Percentiles rank a stretch among this genome's conserved stretches.
Evolutionary conservation across 2,113 vertebrate species (phyloP).

Genomic region (Rhynchomys soricoides): DNA sequence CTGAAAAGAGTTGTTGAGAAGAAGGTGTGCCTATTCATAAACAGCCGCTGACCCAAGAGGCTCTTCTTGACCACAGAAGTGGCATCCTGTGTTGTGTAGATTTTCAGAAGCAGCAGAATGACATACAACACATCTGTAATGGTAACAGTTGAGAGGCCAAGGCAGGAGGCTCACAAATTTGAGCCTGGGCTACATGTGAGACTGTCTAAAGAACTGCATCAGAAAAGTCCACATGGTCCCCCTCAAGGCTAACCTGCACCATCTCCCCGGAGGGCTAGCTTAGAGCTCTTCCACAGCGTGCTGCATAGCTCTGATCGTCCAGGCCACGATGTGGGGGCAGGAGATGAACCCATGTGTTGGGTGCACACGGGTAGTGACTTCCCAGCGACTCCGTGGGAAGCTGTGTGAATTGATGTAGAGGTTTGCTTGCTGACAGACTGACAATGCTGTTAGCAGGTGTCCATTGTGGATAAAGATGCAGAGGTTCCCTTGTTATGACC

Average conservation of each 20-base stretch:
- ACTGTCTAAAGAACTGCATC: neutral
- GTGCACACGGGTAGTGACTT: neutral
- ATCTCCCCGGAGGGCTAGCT: neutral
- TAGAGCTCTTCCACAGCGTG: accelerated
- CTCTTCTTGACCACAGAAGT: too few species aligned
- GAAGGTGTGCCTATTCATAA: neutral
- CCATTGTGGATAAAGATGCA: neutral
- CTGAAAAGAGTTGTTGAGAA: neutral
- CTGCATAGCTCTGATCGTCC: neutral
- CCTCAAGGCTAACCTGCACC: neutral
- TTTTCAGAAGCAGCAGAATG: neutral
- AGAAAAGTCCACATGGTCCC: neutral
- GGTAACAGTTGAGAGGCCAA: neutral
- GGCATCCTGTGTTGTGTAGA: neutral
- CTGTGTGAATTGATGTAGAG: neutral
- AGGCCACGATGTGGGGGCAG: neutral
- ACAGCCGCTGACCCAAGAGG: neutral
- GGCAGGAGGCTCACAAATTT: neutral
- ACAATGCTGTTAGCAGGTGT: neutral
- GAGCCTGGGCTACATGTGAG: neutral
- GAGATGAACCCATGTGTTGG: neutral
- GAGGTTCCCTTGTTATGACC: neutral
- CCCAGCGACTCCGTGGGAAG: neutral
- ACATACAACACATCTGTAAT: neutral
- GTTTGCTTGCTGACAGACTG: neutral